A percentile compares a stretch with the other conserved stretches of the same genome.
Conservation (phyloP, 2,888 invertebrate genomes). For the Parnassius glacialis region DNA sequence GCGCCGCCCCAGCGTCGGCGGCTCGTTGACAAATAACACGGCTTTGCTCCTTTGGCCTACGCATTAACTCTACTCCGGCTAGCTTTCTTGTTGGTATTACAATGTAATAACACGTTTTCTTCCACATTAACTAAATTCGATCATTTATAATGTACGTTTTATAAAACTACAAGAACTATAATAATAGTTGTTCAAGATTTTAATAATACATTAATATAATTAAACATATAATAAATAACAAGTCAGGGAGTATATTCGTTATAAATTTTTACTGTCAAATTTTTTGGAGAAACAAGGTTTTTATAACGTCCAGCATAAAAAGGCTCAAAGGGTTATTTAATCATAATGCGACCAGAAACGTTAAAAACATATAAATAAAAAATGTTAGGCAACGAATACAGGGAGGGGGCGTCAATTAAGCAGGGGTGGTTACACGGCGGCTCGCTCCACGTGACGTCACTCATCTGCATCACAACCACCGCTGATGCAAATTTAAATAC, state of each 20-base stretch:
- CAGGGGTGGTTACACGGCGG: slow-evolving; percentile 29
- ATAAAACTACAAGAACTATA: too few species aligned
- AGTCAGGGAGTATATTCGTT: too few species aligned
- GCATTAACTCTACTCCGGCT: slow-evolving; percentile 41
- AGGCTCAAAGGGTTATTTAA: slow-evolving; percentile 7
- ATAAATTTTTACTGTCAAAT: too few species aligned
- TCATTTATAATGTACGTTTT: too few species aligned
- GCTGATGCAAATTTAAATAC: slow-evolving; percentile 68
- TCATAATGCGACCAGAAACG: slow-evolving; percentile 7
- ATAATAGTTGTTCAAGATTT: too few species aligned
- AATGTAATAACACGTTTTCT: slow-evolving; percentile 27
- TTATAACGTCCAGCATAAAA: too few species aligned
- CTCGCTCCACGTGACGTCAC: slow-evolving; percentile 64
- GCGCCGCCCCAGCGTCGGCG: slow-evolving; percentile 52
- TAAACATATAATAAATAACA: too few species aligned
- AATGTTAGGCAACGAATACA: slow-evolving; percentile 25
- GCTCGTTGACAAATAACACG: slow-evolving; percentile 71
- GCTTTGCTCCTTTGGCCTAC: slow-evolving; percentile 50
- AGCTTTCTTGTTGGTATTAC: slow-evolving; percentile 29
- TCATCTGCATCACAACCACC: slow-evolving; percentile 65
- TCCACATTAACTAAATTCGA: not conserved
- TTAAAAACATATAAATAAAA: slow-evolving; percentile 23
- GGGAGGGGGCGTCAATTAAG: slow-evolving; percentile 50
- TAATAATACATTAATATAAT: too few species aligned
- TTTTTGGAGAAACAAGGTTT: too few species aligned